A percentile compares a stretch with the other conserved stretches of the same genome.
Conservation (phyloP, 2,888 invertebrate genomes). For the Cabera pusaria region DNA sequence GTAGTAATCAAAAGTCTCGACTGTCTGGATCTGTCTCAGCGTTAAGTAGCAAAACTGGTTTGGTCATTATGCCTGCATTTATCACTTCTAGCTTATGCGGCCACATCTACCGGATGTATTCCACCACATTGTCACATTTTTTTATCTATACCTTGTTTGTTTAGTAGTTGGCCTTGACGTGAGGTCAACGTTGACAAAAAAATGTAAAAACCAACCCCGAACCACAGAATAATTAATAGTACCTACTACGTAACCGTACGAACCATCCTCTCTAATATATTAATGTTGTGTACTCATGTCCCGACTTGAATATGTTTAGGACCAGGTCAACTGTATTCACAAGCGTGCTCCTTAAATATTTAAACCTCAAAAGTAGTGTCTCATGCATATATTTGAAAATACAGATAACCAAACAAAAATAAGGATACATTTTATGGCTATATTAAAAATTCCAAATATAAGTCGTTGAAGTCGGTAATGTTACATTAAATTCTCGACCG, state of each 20-base stretch:
- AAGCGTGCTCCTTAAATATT: conserved; percentile 54
- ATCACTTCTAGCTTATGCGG: conserved; percentile 9
- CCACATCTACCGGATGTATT: conserved; percentile 13
- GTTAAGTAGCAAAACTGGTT: conserved; percentile 13
- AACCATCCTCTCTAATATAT: conserved; percentile 33
- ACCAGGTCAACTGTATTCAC: conserved; percentile 57
- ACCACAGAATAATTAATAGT: conserved; percentile 34
- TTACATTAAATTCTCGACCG: too few species aligned
- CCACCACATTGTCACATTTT: conserved; percentile 9
- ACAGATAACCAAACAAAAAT: too few species aligned
- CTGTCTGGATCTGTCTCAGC: neutral
- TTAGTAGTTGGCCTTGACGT: conserved; percentile 39
- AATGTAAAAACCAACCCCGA: conserved; percentile 31
- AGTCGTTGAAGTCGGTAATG: too few species aligned
- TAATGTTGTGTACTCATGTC: conserved; percentile 35
- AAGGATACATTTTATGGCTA: too few species aligned
- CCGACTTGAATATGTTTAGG: conserved; percentile 47
- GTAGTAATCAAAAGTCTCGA: too few species aligned
- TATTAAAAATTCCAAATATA: too few species aligned
- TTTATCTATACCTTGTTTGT: conserved; percentile 14
- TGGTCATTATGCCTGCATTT: conserved; percentile 3
- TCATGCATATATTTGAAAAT: too few species aligned
- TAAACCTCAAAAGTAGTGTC: conserved; percentile 33
- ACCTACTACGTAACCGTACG: too few species aligned
- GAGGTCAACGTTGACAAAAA: conserved; percentile 38